Evolutionary conservation across 2,888 invertebrate species (phyloP), one percentile per base, ranked within the genome.

Genomic region (Troides oblongomaculatus): DNA sequence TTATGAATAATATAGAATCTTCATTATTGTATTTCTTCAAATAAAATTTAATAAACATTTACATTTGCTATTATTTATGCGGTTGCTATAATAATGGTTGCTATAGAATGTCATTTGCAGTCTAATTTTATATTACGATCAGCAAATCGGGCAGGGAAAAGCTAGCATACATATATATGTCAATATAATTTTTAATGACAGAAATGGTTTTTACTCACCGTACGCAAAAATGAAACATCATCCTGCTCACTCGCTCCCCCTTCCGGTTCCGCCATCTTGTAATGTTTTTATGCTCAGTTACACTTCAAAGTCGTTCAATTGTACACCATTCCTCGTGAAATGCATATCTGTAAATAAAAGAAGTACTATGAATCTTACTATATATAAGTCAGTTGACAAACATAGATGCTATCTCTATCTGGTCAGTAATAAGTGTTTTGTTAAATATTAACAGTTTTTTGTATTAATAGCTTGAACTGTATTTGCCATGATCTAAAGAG

Each of bases 191-290:
- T 6, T 7, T 39, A 39, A 39, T 39, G 10, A 8, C 10, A 10
- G 10, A 50, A 14, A 14, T 14, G 14, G 18, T 17, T 50, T 53
- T 64, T 14, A 86, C 97, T 96, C 91, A 99, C 99, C 96, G 99
- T 99, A 84, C 99, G 96, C 84, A 99, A 95, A 94, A 99, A 99
- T 90, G 99, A 99, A 93, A 99, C 98, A 95, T 99, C 99, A 96
- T 99, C 99, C 93, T 99, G 99, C 94, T 99, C 99, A 85, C 99
- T 98, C 72, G 92, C 92, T 78, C 98, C 97, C 85, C 97, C 98
- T 92, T 98, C 98, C 85, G 96, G 96, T 94, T 98, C 97, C 86
- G 97, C 97, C 97, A 97, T 98, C 71, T 88, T 92, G 84, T 58
- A 77, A 79, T 81, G 69, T 73, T 78, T 80, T 79, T 81, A 18